Evolutionary conservation across 2,113 vertebrate genomes (phyloP).

Genomic region (Falco punctatus): DNA sequence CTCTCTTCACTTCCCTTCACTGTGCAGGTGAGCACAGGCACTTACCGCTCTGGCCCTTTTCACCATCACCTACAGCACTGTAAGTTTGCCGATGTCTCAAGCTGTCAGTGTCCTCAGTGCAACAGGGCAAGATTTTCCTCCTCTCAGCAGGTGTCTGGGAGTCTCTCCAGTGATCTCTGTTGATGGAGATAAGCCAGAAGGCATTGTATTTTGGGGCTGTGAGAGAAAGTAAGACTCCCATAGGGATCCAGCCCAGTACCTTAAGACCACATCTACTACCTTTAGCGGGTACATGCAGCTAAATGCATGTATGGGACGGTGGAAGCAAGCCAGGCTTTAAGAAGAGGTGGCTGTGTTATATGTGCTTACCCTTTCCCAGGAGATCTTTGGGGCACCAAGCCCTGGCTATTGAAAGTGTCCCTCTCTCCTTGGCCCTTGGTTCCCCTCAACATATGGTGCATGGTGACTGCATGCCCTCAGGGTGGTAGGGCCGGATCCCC

Average conservation of each 20-base stretch:
- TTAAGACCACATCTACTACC: not conserved
- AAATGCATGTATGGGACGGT: rapidly evolving
- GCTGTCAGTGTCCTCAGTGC: not conserved
- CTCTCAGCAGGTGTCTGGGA: not conserved
- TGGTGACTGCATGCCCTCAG: not conserved
- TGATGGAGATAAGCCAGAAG: not conserved
- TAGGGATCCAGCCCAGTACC: not conserved
- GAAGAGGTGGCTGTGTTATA: not conserved
- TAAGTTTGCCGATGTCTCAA: not conserved
- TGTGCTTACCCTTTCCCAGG: not conserved
- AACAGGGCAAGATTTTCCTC: not conserved
- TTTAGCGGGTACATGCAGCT: not conserved
- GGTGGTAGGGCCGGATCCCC: not conserved
- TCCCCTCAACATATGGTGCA: not conserved
- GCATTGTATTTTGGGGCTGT: not conserved
- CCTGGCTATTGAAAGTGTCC: not conserved
- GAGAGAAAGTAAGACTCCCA: not conserved
- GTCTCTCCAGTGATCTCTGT: not conserved
- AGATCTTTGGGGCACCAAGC: not conserved
- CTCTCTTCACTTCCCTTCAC: too few species aligned
- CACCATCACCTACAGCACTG: not conserved
- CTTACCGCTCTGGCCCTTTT: not conserved
- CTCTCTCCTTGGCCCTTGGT: not conserved
- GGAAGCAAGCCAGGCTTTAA: not conserved
- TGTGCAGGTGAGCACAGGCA: not conserved